A percentile compares a stretch with the other conserved stretches of the same genome.
These are phyloP conservation scores for Gopherus evgoodei DNA, from an alignment of 2,113 vertebrate genomes.

Conservation along the genomic window DNA sequence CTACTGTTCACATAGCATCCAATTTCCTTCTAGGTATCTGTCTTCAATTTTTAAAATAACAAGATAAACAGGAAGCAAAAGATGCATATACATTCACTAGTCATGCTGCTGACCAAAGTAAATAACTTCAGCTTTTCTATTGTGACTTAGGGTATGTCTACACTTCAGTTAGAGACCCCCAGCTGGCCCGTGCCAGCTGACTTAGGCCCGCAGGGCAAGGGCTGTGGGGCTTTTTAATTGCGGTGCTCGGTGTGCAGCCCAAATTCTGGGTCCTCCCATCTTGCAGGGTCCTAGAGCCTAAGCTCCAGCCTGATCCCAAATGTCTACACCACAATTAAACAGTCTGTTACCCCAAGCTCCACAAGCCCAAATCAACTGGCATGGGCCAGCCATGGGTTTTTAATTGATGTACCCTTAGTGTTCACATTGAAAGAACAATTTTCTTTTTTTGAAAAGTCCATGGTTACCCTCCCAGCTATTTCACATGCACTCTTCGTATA, in stretches of 20 bases:
- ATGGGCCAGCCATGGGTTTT: background rate
- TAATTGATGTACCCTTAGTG: background rate
- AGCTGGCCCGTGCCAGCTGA: background rate
- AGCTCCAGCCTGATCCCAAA: background rate
- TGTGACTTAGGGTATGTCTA: background rate
- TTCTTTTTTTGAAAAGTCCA: background rate
- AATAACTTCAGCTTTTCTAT: background rate
- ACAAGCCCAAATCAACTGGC: background rate
- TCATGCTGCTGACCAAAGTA: background rate
- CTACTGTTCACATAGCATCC: rapidly evolving
- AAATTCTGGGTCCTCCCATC: background rate
- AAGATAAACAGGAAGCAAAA: background rate
- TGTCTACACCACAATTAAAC: background rate
- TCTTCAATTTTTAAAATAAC: background rate
- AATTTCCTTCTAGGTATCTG: background rate
- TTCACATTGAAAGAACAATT: background rate
- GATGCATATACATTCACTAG: background rate
- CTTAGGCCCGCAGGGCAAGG: background rate
- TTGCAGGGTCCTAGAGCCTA: background rate
- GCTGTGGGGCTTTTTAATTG: background rate
- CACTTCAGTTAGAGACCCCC: background rate
- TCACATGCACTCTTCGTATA: slow-evolving; percentile 13
- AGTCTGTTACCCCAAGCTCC: background rate
- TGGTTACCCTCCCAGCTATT: slow-evolving; percentile 26
- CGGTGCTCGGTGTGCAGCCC: background rate